Conservation (phyloP, 2,797 vertebrate genomes). For the Syngnathus rostellatus region DNA sequence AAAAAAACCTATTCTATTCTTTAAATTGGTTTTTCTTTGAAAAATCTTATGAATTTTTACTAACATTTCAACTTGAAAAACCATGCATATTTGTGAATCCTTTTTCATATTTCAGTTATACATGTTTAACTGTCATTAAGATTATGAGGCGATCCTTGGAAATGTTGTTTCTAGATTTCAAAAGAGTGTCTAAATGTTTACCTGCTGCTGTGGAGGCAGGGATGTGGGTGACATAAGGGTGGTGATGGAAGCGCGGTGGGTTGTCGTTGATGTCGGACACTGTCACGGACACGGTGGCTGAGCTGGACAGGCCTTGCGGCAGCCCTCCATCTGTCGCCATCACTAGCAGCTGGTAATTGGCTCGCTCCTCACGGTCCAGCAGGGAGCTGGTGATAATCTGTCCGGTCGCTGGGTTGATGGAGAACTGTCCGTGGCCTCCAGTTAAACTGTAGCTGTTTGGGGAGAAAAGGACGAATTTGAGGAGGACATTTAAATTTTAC, state of each 20-base stretch:
- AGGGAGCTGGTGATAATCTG: slow-evolving; percentile 94
- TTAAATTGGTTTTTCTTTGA: too few relatives aligned
- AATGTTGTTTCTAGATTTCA: neutral
- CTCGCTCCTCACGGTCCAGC: slow-evolving; percentile 80
- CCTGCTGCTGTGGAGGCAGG: slow-evolving; percentile 82
- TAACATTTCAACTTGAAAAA: too few relatives aligned
- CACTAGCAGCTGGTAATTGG: slow-evolving; percentile 87
- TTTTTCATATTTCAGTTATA: too few relatives aligned
- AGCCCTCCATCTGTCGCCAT: slow-evolving; percentile 83
- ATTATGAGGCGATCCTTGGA: too few relatives aligned
- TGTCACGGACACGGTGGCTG: slow-evolving; percentile 80
- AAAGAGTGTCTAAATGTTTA: slow-evolving; percentile 37
- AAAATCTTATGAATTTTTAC: too few relatives aligned
- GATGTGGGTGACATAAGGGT: slow-evolving; percentile 94
- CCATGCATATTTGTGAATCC: too few relatives aligned
- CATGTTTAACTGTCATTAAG: too few relatives aligned
- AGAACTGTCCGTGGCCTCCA: slow-evolving; percentile 89
- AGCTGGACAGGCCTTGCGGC: slow-evolving; percentile 81
- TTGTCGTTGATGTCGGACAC: slow-evolving; percentile 93
- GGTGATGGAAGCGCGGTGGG: slow-evolving; percentile 92
- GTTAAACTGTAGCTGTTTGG: slow-evolving; percentile 81
- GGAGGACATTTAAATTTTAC: neutral
- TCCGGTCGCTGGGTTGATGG: slow-evolving; percentile 95
- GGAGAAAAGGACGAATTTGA: neutral
- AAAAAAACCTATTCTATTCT: too few relatives aligned